Base-by-base conservation (phyloP, 1,140 invertebrate species). In the Lordiphosa clarofinis region DNA sequence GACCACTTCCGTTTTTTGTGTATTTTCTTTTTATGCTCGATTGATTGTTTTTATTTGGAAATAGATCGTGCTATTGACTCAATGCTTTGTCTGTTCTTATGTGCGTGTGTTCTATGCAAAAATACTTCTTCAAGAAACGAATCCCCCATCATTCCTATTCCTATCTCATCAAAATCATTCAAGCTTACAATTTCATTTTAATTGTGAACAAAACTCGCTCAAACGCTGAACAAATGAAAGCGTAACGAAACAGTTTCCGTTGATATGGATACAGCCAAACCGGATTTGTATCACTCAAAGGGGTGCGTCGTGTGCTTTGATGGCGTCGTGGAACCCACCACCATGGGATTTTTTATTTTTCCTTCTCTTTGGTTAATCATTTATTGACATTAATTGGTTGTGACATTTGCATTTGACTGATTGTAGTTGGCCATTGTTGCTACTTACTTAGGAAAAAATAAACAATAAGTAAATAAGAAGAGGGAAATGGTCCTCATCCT, bases 331-430 rank as follows among this genome's bases (percentile, higher is more conserved):
- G 56, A 35, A 52, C 68, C 65, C 21, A 69, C 65, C 64, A 60
- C 65, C 64, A 28, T 24, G 4, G 46, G 31, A 19, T 38, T 10
- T 43, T 12, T 44, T 44, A n/a, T 43, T 49, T 31, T 48, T 63
- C 40, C 37, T 39, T 43, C 53, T 24, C 55, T 44, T 49, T 59
- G 50, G 56, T 38, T 61, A 75, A 82, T 84, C 76, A 64, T 64
- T 82, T 78, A 87, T 87, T 87, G 82, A 82, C 82, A 87, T 87
- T 87, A 87, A 87, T 87, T 87, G 84, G 78, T 84, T 86, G 74
- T 87, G 84, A 87, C 82, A 87, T 87, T 87, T 87, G 82, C 82
- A 84, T 87, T 74, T 87, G 84, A 87, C 70, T 71, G 78, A 82
- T 82, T 75, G 72, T 84, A 61, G 53, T 66, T 78, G 78, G 78